Evolutionary conservation across 2,888 invertebrate genomes (phyloP), one percentile per base, ranked within the genome.

Genomic region (Baronia brevicornis): DNA sequence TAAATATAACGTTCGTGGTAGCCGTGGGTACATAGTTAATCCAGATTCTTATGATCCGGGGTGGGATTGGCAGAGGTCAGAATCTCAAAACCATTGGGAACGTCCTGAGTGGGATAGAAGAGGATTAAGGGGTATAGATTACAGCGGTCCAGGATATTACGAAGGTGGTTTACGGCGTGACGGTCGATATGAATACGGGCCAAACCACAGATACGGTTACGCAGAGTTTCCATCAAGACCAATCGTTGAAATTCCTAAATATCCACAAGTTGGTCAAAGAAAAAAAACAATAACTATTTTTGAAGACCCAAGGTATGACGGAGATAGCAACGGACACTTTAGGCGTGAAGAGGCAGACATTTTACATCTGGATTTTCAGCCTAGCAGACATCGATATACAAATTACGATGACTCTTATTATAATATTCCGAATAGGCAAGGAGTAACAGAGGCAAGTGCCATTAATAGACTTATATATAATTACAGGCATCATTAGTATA

Each of bases 221-320:
- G 79, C 63, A 12, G 84, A 84, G 48, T 73, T 79, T 12, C 54
- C 75, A 36, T 48, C 71, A 3, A 51, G 49, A 20, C 74, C 75
- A 1, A 69, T 77, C 1, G 71, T 71, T 2, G 59, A 75, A 48
- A 46, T 72, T 18, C 75, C 78, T 5, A 58, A 57, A 32, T 64
- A 73, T 29, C 60, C 65, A 2, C 80, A 84, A 3, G 68, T 79
- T 1, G 73, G 82, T 1, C 77, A 71, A 28, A 65, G 82, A 20
- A 77, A 80, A 40, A 84, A 84, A 48, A 85, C 84, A 6, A 85
- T 85, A 35, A 85, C 85, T 2, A 84, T 85, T 33, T 85, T 84
- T 35, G 85, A 85, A 53, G 85, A 85, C 47, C 85, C 85, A 4
- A 63, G 85, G 40, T 80, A 84, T 39, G 60, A 67, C 23, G 79